Conservation (phyloP, 2,113 vertebrate species). For the Prinia subflava region DNA sequence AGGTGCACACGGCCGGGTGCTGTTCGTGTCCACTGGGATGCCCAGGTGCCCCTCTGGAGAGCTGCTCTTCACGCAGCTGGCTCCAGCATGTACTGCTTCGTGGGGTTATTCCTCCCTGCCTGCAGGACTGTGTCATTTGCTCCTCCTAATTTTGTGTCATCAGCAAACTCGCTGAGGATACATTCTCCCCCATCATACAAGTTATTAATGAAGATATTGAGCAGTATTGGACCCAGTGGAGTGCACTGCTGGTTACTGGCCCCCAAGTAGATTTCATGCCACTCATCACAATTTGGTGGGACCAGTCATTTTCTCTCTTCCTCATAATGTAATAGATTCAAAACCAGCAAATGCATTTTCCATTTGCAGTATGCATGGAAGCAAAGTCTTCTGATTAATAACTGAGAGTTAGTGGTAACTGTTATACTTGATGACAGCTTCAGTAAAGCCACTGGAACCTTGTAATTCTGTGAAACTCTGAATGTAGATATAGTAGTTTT, state of each 20-base stretch:
- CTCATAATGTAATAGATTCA: neutral
- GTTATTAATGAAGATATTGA: neutral
- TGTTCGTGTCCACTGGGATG: neutral
- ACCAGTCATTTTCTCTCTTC: neutral
- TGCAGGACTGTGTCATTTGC: neutral
- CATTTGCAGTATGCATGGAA: neutral
- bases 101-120: neutral
- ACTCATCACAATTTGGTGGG: neutral
- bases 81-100: neutral
- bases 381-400: neutral
- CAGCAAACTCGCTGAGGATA: neutral
- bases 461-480: neutral
- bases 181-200: neutral
- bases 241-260: neutral
- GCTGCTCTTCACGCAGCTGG: neutral
- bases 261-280: neutral
- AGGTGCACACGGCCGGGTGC: fast-evolving
- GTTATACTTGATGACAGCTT: neutral
- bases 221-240: neutral
- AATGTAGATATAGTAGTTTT: neutral
- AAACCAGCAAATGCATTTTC: neutral
- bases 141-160: neutral
- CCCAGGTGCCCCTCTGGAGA: neutral
- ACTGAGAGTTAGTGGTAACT: neutral
- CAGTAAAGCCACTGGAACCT: neutral